Conservation (phyloP, 1,140 invertebrate species). For the Parasteatoda tepidariorum region DNA sequence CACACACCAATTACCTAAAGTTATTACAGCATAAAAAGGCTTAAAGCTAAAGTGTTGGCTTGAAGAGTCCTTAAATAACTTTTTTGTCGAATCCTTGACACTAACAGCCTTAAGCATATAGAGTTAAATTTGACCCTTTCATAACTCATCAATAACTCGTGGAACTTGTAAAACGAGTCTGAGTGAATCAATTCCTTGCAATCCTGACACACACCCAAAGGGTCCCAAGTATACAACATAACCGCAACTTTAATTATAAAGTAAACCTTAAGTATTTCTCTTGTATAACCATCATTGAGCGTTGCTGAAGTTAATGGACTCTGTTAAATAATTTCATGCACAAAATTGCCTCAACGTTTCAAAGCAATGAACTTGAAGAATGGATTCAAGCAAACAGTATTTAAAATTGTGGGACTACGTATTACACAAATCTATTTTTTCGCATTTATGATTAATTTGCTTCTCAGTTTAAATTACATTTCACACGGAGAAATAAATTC, state of each 20-base stretch:
- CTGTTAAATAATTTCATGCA: too few species aligned
- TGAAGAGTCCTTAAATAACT: constrained; percentile 38
- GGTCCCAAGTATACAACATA: not conserved
- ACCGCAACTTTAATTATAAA: constrained; percentile 14
- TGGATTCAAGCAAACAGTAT: too few species aligned
- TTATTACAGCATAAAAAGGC: constrained; percentile 5
- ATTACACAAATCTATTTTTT: too few species aligned
- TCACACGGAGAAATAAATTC: too few species aligned
- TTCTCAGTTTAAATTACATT: too few species aligned
- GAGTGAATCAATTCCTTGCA: not conserved
- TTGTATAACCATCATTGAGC: too few species aligned
- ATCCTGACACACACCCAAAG: constrained; percentile 34
- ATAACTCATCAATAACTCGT: constrained; percentile 18
- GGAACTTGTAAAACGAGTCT: constrained; percentile 46
- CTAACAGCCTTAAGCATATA: constrained; percentile 23
- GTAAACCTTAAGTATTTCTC: not conserved
- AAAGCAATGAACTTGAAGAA: too few species aligned
- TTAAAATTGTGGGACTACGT: too few species aligned
- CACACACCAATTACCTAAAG: not conserved
- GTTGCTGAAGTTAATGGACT: too few species aligned
- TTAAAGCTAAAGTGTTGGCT: constrained; percentile 33
- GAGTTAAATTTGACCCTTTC: constrained; percentile 18
- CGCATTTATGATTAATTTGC: too few species aligned
- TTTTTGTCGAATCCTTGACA: constrained; percentile 40
- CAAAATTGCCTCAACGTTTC: too few species aligned